phyloP scores from a whole-genome alignment of 2,113 vertebrate species.

The Dunckerocampus dactyliophorus region DNA sequence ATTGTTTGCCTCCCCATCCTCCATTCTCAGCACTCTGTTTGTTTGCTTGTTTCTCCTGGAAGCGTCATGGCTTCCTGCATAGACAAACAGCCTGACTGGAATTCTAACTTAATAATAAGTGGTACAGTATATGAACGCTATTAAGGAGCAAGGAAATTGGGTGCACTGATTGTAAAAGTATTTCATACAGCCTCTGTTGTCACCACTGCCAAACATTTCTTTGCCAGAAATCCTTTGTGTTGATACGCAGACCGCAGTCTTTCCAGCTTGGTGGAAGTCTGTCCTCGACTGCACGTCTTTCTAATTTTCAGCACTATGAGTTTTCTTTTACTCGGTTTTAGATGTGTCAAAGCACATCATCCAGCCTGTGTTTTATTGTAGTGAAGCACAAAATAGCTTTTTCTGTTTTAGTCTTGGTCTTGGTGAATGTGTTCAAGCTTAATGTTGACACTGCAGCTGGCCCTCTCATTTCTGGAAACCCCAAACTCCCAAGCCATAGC shows the following conservation, averaged over 20 bases:
- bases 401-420: neutral
- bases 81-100: constrained; percentile 5
- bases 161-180: no score
- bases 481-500: neutral
- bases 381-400: neutral
- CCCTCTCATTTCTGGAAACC: neutral
- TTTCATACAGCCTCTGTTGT: no score
- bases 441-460: neutral
- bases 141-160: neutral
- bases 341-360: no score
- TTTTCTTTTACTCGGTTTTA: no score
- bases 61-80: constrained; percentile 10
- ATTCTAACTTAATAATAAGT: neutral
- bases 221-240: no score
- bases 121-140: neutral
- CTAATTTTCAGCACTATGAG: no score
- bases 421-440: neutral
- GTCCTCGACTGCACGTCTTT: neutral
- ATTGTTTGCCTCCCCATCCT: constrained; percentile 37
- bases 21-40: neutral
- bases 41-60: constrained; percentile 31
- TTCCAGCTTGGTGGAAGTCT: no score
- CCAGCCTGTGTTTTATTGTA: neutral
- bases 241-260: no score
- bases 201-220: no score